Evolutionary conservation across 1,140 invertebrate species (phyloP).

Genomic region (Bombus soroeensis): DNA sequence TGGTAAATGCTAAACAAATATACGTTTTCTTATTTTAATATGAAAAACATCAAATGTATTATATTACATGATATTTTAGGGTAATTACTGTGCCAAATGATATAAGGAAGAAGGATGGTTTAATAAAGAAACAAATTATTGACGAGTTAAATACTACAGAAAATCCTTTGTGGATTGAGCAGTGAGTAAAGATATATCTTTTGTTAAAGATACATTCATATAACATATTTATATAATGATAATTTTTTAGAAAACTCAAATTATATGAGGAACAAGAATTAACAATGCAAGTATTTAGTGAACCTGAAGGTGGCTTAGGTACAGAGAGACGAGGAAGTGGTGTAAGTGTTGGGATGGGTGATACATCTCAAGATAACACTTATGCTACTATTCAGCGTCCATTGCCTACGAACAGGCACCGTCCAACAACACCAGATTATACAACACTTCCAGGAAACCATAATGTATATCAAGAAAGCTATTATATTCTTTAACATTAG

Average conservation of each 20-base stretch:
- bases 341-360: constrained; percentile 78
- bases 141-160: constrained; percentile 94
- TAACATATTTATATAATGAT: constrained; percentile 5
- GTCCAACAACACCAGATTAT: constrained; percentile 87
- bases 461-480: constrained; percentile 70
- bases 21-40: neutral
- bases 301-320: constrained; percentile 86
- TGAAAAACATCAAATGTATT: neutral
- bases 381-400: constrained; percentile 94
- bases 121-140: constrained; percentile 92
- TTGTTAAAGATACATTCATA: neutral
- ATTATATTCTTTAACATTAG: neutral
- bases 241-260: constrained; percentile 88
- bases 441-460: constrained; percentile 86
- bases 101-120: constrained; percentile 89
- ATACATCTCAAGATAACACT: constrained; percentile 88
- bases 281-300: constrained; percentile 95
- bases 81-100: constrained; percentile 87
- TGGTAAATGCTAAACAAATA: constrained; percentile 84
- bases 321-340: constrained; percentile 83
- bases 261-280: constrained; percentile 96
- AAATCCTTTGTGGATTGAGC: constrained; percentile 96
- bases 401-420: constrained; percentile 79
- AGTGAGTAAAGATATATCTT: constrained; percentile 84
- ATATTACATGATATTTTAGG: constrained; percentile 75